Evolutionary conservation across 2,888 invertebrate species (phyloP).

Genomic region (Apamea crenata): DNA sequence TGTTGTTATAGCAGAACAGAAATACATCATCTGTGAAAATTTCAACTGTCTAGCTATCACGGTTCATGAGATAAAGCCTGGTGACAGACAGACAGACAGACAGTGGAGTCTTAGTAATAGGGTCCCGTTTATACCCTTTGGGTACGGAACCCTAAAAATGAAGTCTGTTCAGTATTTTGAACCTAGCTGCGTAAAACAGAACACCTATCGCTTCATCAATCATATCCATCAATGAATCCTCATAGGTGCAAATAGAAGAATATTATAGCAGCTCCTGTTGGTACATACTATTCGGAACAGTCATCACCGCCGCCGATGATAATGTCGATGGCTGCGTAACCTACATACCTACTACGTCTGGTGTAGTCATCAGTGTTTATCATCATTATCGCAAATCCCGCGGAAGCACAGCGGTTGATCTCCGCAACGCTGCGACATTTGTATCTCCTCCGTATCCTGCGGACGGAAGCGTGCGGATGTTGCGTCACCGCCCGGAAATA

Average conservation of each 20-base stretch:
- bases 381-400: conserved; percentile 78
- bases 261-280: background rate
- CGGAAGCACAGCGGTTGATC: conserved; percentile 83
- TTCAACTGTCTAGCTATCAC: no score
- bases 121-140: no score
- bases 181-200: background rate
- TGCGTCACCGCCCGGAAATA: conserved; percentile 89
- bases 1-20: no score
- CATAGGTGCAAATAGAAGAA: background rate
- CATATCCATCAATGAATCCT: background rate
- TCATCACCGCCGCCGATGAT: background rate
- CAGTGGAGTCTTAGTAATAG: no score
- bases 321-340: conserved; percentile 13
- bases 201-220: conserved; percentile 3
- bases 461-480: conserved; percentile 87
- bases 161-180: background rate
- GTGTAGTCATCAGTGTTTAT: conserved; percentile 44
- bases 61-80: no score
- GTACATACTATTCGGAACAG: background rate
- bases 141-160: no score
- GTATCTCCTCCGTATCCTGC: conserved; percentile 86
- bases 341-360: conserved; percentile 40
- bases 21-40: no score
- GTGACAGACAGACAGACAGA: no score
- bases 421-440: conserved; percentile 76